Evolutionary conservation across 2,888 invertebrate genomes (phyloP), one percentile per base, ranked within the genome.

Genomic region (Nemotelus nigrinus): DNA sequence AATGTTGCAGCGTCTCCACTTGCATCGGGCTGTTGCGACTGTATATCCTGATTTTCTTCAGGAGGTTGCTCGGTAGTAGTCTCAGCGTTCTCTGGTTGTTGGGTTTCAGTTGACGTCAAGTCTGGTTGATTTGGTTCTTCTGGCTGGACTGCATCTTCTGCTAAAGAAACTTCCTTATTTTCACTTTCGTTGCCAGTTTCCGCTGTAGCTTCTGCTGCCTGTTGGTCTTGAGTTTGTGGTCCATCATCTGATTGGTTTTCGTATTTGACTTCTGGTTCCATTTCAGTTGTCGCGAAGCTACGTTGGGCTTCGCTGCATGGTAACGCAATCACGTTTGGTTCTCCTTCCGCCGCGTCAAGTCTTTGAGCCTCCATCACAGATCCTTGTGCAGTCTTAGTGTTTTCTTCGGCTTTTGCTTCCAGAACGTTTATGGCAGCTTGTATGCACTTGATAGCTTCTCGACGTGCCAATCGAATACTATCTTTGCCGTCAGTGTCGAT

Each of bases 401-500:
- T 87, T 81, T 86, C 90, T 70, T 91, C 91, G 48, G 92, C 92
- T 86, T 92, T 93, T 74, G 91, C 91, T 85, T 98, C 98, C 78
- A 98, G 88, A 78, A 94, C 90, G 83, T 93, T 92, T 81, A 98
- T 94, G 80, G 94, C 94, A 80, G 93, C 92, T 85, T 97, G 94
- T 83, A 98, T 96, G 85, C 93, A 93, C 84, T 91, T 93, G 76
- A 98, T 96, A 10, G 96, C 95, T 83, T 95, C 94, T 86, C 93
- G 95, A 77, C 98, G 90, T 2, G 96, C 95, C 83, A 90, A 91
- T 79, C 98, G 89, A 74, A 98, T 94, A 83, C 94, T 93, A 76
- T 97, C 96, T 83, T 95, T 94, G 10, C 97, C 97, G 80, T 96
- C 96, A 0, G 97, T 95, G 84, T 97, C 96, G 80, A 98, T 93